Conservation (phyloP, 1,140 invertebrate species). For the Drosophila yakuba region DNA sequence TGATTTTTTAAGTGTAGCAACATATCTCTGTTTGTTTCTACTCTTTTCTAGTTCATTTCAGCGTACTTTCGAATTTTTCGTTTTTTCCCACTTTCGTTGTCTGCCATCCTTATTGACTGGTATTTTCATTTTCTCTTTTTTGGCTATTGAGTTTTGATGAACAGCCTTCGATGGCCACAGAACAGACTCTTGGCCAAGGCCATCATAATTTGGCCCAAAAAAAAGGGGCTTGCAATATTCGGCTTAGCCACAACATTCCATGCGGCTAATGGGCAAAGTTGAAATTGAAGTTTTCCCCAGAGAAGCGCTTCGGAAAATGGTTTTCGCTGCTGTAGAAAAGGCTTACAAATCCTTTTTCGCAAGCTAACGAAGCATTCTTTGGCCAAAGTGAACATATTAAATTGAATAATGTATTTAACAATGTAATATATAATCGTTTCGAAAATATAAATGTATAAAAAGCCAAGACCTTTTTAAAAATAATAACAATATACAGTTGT, state of each 20-base stretch:
- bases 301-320: constrained; percentile 15
- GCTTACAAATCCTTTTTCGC: constrained; percentile 1
- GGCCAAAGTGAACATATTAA: neutral
- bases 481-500: too few relatives aligned
- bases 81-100: constrained; percentile 38
- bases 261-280: constrained; percentile 39
- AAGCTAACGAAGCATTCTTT: neutral
- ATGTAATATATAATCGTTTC: too few relatives aligned
- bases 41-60: constrained; percentile 19
- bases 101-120: constrained; percentile 29
- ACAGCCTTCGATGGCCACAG: constrained; percentile 19
- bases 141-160: constrained; percentile 64
- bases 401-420: neutral
- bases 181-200: constrained; percentile 26
- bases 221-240: constrained; percentile 13
- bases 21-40: constrained; percentile 24
- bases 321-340: constrained; percentile 5
- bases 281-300: constrained; percentile 11
- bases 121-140: constrained; percentile 3
- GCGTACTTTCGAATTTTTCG: neutral
- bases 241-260: constrained; percentile 22
- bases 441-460: too few relatives aligned
- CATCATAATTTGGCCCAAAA: constrained; percentile 39
- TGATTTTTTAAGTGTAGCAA: neutral
- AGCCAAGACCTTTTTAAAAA: too few relatives aligned